Conservation (phyloP, 2,888 invertebrate species). For the Drosophila siamana region DNA sequence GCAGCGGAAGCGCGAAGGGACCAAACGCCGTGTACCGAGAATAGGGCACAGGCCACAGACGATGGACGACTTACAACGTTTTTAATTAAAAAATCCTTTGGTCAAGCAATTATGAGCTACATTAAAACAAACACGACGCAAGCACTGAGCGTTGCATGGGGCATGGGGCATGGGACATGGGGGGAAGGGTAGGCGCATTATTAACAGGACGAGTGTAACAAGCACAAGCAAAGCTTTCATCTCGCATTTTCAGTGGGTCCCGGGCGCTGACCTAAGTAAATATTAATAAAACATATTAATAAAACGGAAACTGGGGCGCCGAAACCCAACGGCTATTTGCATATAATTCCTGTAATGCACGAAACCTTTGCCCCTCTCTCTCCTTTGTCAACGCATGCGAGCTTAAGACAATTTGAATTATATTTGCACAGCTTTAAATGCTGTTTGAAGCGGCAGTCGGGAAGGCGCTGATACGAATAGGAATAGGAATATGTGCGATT, state of each 20-base stretch:
- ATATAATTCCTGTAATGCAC: conserved; percentile 78
- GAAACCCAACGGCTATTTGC: conserved; percentile 71
- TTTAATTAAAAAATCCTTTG: conserved; percentile 82
- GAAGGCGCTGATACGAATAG: background rate
- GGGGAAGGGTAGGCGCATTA: conserved; percentile 59
- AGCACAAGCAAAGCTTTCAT: conserved; percentile 70
- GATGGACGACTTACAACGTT: conserved; percentile 63
- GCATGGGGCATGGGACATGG: no score
- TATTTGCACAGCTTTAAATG: conserved; percentile 61
- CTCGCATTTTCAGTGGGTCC: conserved; percentile 42
- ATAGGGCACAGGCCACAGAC: conserved; percentile 1
- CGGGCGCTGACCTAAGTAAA: conserved; percentile 79
- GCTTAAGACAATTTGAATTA: conserved; percentile 61
- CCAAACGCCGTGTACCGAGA: background rate
- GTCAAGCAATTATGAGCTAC: conserved; percentile 78
- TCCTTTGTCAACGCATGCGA: no score
- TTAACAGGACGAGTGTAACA: conserved; percentile 52
- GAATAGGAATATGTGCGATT: no score
- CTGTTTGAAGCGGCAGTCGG: conserved; percentile 37
- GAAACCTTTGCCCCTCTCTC: conserved; percentile 53
- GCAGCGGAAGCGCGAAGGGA: conserved; percentile 21
- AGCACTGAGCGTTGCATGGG: no score
- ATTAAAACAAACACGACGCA: conserved; percentile 78
- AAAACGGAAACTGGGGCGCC: conserved; percentile 64
- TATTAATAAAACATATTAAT: conserved; percentile 83